A percentile compares a stretch with the other conserved stretches of the same genome.
Conservation (phyloP, 2,888 invertebrate species). For the Stenoptilia bipunctidactyla region DNA sequence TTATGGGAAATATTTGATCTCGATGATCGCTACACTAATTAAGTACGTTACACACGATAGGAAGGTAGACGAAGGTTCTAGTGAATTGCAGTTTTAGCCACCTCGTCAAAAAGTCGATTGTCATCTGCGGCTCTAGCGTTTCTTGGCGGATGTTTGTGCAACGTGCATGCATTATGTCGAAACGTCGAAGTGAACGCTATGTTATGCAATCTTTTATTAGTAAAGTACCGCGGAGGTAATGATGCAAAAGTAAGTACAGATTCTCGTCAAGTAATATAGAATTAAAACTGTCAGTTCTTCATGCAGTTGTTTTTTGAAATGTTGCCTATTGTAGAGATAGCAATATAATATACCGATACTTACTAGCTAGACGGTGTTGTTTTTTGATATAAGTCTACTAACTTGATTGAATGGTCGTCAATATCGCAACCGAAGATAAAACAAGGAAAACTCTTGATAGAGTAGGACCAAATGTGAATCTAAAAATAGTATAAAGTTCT, state of each 20-base stretch:
- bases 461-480: too few relatives aligned
- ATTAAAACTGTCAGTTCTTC: constrained; percentile 21
- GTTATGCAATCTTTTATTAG: constrained; percentile 55
- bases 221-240: constrained; percentile 32
- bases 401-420: too few relatives aligned
- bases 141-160: constrained; percentile 58
- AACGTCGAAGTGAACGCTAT: constrained; percentile 54
- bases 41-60: too few relatives aligned
- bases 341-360: too few relatives aligned
- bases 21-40: too few relatives aligned
- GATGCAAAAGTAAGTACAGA: constrained; percentile 29
- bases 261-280: constrained; percentile 23
- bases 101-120: constrained; percentile 23
- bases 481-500: too few relatives aligned
- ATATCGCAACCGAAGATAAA: too few relatives aligned
- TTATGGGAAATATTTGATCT: too few relatives aligned
- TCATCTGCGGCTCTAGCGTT: constrained; percentile 25
- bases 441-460: too few relatives aligned
- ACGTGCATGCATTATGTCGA: constrained; percentile 49
- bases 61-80: too few relatives aligned
- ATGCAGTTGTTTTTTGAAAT: constrained; percentile 13
- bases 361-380: too few relatives aligned
- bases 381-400: too few relatives aligned
- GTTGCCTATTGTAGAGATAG: neutral
- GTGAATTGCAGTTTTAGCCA: neutral